Conservation (phyloP, 2,888 invertebrate genomes). For the Orchestes rusci region DNA sequence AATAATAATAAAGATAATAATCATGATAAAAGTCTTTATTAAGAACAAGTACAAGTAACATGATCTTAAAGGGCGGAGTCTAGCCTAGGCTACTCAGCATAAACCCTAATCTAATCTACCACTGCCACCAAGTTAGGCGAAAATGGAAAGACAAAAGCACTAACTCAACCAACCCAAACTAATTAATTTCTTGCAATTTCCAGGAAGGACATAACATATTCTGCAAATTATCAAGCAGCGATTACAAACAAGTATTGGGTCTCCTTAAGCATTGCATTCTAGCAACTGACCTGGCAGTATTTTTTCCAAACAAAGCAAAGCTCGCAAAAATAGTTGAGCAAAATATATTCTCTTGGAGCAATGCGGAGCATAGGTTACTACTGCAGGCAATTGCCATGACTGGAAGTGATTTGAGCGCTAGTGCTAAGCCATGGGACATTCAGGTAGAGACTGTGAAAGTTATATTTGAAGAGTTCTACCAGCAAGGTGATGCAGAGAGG, state of each 20-base stretch:
- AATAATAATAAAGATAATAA: too few species aligned
- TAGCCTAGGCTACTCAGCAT: too few species aligned
- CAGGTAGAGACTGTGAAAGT: constrained; percentile 73
- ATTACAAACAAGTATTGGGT: constrained; percentile 70
- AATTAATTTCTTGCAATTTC: too few species aligned
- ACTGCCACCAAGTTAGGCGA: too few species aligned
- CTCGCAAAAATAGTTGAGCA: constrained; percentile 50
- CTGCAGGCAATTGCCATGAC: constrained; percentile 77
- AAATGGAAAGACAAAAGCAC: too few species aligned
- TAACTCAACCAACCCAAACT: too few species aligned
- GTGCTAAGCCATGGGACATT: constrained; percentile 77
- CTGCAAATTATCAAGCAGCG: constrained; percentile 58
- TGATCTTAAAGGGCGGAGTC: too few species aligned
- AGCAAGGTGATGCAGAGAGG: constrained; percentile 52
- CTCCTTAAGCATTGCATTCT: constrained; percentile 75
- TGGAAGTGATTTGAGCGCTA: constrained; percentile 74
- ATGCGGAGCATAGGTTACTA: constrained; percentile 58
- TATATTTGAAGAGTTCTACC: constrained; percentile 77
- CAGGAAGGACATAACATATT: constrained; percentile 84
- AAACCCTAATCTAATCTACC: too few species aligned
- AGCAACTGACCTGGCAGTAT: constrained; percentile 76
- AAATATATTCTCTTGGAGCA: constrained; percentile 57
- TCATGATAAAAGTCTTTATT: too few species aligned
- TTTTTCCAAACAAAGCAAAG: constrained; percentile 68
- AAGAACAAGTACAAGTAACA: too few species aligned